Conservation (phyloP, 2,113 vertebrate species). For the Capreolus pygargus region DNA sequence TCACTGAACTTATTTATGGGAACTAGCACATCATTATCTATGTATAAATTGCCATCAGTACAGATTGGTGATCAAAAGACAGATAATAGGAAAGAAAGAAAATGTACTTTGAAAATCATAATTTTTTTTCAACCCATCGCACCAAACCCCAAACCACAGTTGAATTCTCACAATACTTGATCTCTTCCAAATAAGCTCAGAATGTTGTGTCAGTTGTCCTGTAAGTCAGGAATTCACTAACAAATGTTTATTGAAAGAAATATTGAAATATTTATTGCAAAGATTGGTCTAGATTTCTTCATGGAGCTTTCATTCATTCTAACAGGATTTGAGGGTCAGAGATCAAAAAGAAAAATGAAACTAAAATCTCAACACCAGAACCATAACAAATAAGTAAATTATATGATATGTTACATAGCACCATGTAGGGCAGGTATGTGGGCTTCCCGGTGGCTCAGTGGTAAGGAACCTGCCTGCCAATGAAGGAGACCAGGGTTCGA, state of each 20-base stretch:
- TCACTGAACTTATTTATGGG: background rate
- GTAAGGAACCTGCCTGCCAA: background rate
- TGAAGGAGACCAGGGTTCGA: background rate
- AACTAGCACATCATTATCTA: background rate
- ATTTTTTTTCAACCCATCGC: background rate
- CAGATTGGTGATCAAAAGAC: background rate
- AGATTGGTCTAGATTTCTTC: background rate
- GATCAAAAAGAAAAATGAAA: background rate
- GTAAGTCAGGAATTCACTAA: background rate
- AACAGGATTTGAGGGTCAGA: background rate
- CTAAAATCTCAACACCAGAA: accelerated
- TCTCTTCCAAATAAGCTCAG: background rate
- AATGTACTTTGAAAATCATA: background rate
- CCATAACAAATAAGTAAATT: background rate
- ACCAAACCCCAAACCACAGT: background rate
- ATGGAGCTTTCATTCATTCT: background rate
- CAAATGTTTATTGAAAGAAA: background rate
- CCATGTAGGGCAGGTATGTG: background rate
- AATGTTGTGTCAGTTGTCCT: background rate
- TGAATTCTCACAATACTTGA: background rate
- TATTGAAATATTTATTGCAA: background rate
- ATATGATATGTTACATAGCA: background rate
- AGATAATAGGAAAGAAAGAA: background rate
- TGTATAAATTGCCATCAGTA: background rate
- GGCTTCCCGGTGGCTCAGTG: background rate